Evolutionary conservation across 2,888 invertebrate genomes (phyloP), one percentile per base, ranked within the genome.

Genomic region (Bruchidius siliquastri): DNA sequence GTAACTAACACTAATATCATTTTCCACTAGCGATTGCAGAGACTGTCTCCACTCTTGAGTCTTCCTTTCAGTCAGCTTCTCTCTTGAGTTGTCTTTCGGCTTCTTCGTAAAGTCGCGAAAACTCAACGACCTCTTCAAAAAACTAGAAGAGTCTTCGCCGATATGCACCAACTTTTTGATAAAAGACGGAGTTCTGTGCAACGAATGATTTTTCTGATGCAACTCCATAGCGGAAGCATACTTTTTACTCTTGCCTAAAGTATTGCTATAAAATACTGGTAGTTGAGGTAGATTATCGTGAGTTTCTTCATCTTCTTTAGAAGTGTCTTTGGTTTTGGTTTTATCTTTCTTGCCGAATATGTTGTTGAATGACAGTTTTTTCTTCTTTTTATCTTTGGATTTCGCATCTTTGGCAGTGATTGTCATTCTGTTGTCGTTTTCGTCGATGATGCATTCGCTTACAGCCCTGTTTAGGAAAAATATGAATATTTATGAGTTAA

Each of bases 1-100:
- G 81, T 89, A 90, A 82, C 89, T 89, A 76, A 90, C 89, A 86
- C 88, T 88, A 68, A 87, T 86, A 79, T 90, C 90, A 74, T 87
- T 89, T 77, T 90, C 89, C 72, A 89, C 88, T 75, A 90, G 80
- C 13, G 88, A 89, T 77, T 88, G 88, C 75, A 89, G 78, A 0
- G 89, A 89, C 20, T 88, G 88, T 49, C 87, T 87, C 90, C 90
- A 90, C 82, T 83, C 85, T 76, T 80, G 82, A 76, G 82, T 81
- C 21, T 84, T 86, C 74, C 86, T 84, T 68, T 82, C 87, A 78
- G 79, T 82, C 73, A 81, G 77, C 77, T 82, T 82, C 0, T 83
- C 84, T 26, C 82, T 79, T 0, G 78, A 73, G 20, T 80, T 79
- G 49, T 81, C 81, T 74, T 81, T 81, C 67, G 82, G 82, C 22